Evolutionary conservation across 2,797 vertebrate genomes (phyloP), one percentile per base, ranked within the genome.

Genomic region (Malurus splendens): DNA sequence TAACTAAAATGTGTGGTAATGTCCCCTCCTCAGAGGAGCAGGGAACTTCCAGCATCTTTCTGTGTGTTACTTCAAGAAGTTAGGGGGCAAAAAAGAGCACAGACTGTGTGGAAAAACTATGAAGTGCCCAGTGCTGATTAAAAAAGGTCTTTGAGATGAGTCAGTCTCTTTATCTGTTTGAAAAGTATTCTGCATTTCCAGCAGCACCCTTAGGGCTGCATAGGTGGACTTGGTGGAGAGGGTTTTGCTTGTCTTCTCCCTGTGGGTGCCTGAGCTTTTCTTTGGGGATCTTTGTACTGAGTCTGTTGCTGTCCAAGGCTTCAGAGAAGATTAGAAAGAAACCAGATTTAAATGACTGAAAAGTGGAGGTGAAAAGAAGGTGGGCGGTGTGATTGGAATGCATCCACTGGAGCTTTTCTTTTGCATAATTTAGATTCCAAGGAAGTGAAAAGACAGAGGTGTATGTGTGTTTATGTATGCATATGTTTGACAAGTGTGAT

Each of bases 51-150:
- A 64, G 57, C 36, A 36, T 19, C 41, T 23, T 51, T n/a, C 38
- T 1, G 3, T 50, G 18, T 36, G 16, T 47, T 17, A 9, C 25
- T 20, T 33, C 30, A 39, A 62, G 76, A 75, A 79, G 23, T 6
- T 3, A 0, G 30, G 14, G 30, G 4, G 4, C 2, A 1, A 2
- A 7, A 20, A 70, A 16, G 47, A 32, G 30, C 6, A 15, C 2
- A 1, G 38, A 52, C 12, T 54, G 30, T 28, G 27, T 82, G 52
- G 39, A 57, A 81, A 54, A 10, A 13, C 15, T 45, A 1, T 2
- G 7, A 64, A 28, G 20, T 38, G 24, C 57, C 17, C 1, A 1
- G 18, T 2, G 4, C 13, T 60, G 25, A 4, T 48, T 67, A 8
- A 18, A 41, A 80, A 82, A 25, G 47, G 17, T 18, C 30, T 83